Base-by-base conservation (phyloP, 2,888 invertebrate species). In the Leptopilina drosophilae region DNA sequence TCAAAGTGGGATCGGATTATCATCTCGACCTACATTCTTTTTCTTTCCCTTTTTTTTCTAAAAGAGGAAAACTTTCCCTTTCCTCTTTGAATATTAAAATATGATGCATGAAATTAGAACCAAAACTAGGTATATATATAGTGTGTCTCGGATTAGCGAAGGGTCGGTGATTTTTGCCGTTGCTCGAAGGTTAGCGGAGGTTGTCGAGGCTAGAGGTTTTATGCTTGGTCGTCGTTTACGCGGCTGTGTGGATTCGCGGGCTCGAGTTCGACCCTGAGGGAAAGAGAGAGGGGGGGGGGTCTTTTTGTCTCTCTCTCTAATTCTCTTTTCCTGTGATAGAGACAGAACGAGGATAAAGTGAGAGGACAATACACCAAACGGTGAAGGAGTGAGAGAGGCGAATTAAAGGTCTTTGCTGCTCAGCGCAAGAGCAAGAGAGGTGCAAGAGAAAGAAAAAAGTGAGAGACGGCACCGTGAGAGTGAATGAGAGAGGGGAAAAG, bases 151-250 rank as follows among this genome's bases (percentile, higher is more conserved):
- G 6, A 73, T 73, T 73, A 73, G 56, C 6, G 11, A 76, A 77
- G 65, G 84, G 80, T 81, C 82, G 79, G 83, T 83, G 86, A 86
- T 85, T 85, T 83, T 84, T 82, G 84, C 79, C 80, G 82, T 79
- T 83, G 81, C 80, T 81, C 81, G 79, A 81, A 78, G 78, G 79
- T 82, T 79, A 78, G 81, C 65, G 81, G 76, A 82, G 82, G 79
- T 59, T 79, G 79, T 80, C 80, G 78, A 81, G 83, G 82, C 81
- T 77, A 82, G 81, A 83, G 85, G 42, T 85, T 84, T 87, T 85
- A 87, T 89, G 87, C 86, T 88, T 84, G 90, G 90, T 83, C 85
- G 85, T 82, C 83, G 85, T 78, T 87, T 85, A 87, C 84, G 84
- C 82, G 82, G 78, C 79, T 82, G 84, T 84, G 83, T 83, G 84